Evolutionary conservation across 2,888 invertebrate genomes (phyloP), one percentile per base, ranked within the genome.

Genomic region (Hirudinaria manillensis): DNA sequence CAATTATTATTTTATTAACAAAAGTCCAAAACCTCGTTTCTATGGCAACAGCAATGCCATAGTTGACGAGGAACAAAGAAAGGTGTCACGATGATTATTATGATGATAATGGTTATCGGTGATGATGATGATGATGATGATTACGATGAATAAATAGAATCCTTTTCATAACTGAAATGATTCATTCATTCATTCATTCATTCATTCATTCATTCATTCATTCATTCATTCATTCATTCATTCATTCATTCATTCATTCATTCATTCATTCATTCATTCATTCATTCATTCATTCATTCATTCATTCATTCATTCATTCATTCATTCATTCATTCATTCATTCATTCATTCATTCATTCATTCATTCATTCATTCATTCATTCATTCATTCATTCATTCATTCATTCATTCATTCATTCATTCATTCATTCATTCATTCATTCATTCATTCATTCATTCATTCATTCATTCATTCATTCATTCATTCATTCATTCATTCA

Each of bases 181-280:
- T 24, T 65, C 66, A 65, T 24, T 65, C 21, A 24, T 65, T 65
- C 66, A 24, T 65, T 65, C 27, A 24, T 24, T 65, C 27, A 24
- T 65, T 65, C 27, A 24, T 65, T 65, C 16, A 24, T 65, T 65
- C 66, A 24, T 27, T 65, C 27, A 24, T 65, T 65, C 66, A 24
- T 65, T 65, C 66, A 24, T 65, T 65, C 27, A 24, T 65, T 65
- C 27, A 24, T 19, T 65, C 66, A 24, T 65, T 65, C 66, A 24
- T 65, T 27, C 66, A 24, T 65, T 65, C 66, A 24, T 19, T 65
- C 66, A 24, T 65, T 65, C 66, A 24, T 65, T 65, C 66, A 24
- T 19, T 65, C 66, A 24, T 19, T 65, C 66, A 24, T 65, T 65
- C 66, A 24, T 19, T 65, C 66, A 24, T 19, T 65, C 66, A 24